Base-by-base conservation (phyloP, 92 coral and sea anemone genomes). In the Diadumene lineata region DNA sequence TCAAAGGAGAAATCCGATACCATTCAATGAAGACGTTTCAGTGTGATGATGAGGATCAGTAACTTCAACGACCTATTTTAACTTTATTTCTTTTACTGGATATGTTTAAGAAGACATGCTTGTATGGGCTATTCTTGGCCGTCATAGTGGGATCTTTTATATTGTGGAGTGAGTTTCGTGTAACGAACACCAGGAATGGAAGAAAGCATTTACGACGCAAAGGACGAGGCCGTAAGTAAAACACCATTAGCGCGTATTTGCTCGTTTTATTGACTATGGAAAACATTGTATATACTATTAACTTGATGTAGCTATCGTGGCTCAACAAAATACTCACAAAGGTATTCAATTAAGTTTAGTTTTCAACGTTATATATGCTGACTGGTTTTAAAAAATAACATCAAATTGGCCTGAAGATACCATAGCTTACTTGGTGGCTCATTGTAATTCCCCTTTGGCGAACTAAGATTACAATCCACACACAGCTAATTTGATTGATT, bases 151-250 rank as follows among this genome's bases (percentile, higher is more conserved):
- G 53, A 18, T 56, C 77, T 1, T 30, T 56, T 31, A n/a, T 72
- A 66, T 25, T 72, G 15, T 72, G 77, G 77, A 72, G 56, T 72
- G 77, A 72, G 33, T 56, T 56, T 56, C 53, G 66, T n/a, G 13
- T 72, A 33, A 33, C 56, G 11, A 72, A 72, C 66, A 56, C 56
- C 77, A 72, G 38, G 24, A 56, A 72, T 66, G 56, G 57, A 10
- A 68, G 50, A 55, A 56, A n/a, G 23, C 33, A 57, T 11, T 50
- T 33, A 0, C 31, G 66, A 56, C 50, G 77, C 31, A 34, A 29
- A 21, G 66, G 16, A 15, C 66, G 77, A 34, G 64, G 64, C 17
- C 77, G 77, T 56, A 44, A 43, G 62, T 32, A 31, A 43, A 32
- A 72, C 7, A 23, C 30, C 26, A 23, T 27, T 23, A 2, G 29